phyloP scores from a whole-genome alignment of 2,888 invertebrate genomes.

The Philereme transversata region DNA sequence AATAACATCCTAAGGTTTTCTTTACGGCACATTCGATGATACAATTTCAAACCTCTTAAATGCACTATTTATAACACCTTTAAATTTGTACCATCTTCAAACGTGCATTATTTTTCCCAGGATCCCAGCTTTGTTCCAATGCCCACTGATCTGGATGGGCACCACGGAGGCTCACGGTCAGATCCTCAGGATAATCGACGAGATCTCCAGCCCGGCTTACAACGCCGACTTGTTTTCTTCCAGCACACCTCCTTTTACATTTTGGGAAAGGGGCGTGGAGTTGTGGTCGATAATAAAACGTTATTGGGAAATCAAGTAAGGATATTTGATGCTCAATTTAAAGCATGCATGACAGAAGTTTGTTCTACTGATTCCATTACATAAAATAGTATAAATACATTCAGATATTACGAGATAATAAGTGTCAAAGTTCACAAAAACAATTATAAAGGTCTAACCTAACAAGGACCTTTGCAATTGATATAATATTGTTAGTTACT shows the following conservation, averaged over 20 bases:
- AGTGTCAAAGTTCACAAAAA: no score
- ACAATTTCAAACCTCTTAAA: no score
- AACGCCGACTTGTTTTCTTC: constrained; percentile 55
- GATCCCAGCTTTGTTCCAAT: constrained; percentile 57
- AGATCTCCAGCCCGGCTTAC: constrained; percentile 61
- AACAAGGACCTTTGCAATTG: no score
- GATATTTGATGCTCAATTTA: background rate
- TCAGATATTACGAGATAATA: no score
- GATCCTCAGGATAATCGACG: constrained; percentile 56
- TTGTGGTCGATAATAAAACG: constrained; percentile 50
- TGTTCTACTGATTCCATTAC: no score
- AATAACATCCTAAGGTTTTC: no score
- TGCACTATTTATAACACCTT: no score
- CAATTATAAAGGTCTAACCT: no score
- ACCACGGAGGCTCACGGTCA: constrained; percentile 65
- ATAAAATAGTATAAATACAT: no score
- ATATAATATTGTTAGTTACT: no score
- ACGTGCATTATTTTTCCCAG: constrained; percentile 42
- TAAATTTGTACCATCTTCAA: background rate
- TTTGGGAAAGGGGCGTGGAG: constrained; percentile 51
- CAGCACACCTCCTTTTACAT: constrained; percentile 49
- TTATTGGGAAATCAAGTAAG: constrained; percentile 50
- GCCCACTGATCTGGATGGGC: constrained; percentile 63
- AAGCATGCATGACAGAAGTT: no score
- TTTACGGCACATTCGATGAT: no score